Conservation (phyloP, 2,113 vertebrate species). For the Vicugna pacos region DNA sequence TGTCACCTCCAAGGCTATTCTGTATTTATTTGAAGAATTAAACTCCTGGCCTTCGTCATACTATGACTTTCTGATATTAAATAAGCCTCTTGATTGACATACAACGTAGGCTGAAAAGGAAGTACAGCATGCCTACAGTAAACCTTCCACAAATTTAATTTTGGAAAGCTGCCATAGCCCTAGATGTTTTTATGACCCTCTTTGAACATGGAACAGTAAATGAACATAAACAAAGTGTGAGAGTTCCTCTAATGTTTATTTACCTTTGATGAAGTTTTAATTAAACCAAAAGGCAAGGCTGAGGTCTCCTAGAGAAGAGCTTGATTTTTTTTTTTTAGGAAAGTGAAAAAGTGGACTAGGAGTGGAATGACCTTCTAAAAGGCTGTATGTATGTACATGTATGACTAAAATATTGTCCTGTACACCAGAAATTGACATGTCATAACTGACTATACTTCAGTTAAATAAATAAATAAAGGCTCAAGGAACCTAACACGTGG, state of each 20-base stretch:
- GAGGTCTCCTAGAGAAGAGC: neutral
- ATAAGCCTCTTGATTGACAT: neutral
- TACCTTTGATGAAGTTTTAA: neutral
- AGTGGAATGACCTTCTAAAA: neutral
- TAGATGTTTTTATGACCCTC: neutral
- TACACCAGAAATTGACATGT: too few species aligned
- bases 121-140: neutral
- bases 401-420: too few species aligned
- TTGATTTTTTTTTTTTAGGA: neutral
- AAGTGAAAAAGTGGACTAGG: neutral
- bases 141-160: neutral
- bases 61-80: neutral
- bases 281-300: constrained; percentile 11
- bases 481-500: neutral
- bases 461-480: neutral
- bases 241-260: neutral
- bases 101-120: neutral
- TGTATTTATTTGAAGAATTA: neutral
- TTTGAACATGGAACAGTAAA: neutral
- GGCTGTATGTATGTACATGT: too few species aligned
- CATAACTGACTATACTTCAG: too few species aligned
- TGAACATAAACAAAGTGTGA: neutral
- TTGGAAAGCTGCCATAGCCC: neutral
- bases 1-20: neutral
- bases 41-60: neutral